phyloP scores from a whole-genome alignment of 1,140 invertebrate genomes.

The Lutraria rhynchaena region DNA sequence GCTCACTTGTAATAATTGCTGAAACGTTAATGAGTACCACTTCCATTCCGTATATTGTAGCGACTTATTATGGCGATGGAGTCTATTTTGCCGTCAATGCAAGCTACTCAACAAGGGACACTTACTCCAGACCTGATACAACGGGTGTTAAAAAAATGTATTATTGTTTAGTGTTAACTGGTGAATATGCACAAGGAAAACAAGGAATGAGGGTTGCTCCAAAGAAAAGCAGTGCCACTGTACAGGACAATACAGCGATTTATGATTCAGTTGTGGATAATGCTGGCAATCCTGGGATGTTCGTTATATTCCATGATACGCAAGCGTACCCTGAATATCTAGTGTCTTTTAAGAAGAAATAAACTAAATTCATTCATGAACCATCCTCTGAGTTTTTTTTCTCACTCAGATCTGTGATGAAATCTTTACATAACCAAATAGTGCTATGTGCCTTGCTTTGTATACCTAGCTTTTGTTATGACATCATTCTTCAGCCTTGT shows the following conservation, averaged over 20 bases:
- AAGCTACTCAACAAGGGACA: slow-evolving; percentile 51
- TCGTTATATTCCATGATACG: slow-evolving; percentile 72
- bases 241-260: not conserved
- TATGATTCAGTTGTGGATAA: slow-evolving; percentile 71
- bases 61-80: slow-evolving; percentile 61
- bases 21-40: too few species aligned
- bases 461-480: too few species aligned
- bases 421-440: too few species aligned
- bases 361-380: too few species aligned
- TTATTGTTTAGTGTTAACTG: slow-evolving; percentile 64
- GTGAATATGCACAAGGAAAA: slow-evolving; percentile 57
- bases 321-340: slow-evolving; percentile 75
- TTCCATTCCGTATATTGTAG: too few species aligned
- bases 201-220: slow-evolving; percentile 55
- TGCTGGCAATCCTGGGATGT: slow-evolving; percentile 60
- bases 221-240: not conserved
- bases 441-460: too few species aligned
- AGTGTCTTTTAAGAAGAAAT: slow-evolving; percentile 55
- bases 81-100: slow-evolving; percentile 64
- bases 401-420: too few species aligned
- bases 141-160: slow-evolving; percentile 62
- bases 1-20: too few species aligned
- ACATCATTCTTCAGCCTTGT: too few species aligned
- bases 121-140: slow-evolving; percentile 60
- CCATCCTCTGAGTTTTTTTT: too few species aligned